These are phyloP conservation scores for Megaceryle torquata DNA, from an alignment of 2,113 vertebrate genomes.

Conservation along the genomic window DNA sequence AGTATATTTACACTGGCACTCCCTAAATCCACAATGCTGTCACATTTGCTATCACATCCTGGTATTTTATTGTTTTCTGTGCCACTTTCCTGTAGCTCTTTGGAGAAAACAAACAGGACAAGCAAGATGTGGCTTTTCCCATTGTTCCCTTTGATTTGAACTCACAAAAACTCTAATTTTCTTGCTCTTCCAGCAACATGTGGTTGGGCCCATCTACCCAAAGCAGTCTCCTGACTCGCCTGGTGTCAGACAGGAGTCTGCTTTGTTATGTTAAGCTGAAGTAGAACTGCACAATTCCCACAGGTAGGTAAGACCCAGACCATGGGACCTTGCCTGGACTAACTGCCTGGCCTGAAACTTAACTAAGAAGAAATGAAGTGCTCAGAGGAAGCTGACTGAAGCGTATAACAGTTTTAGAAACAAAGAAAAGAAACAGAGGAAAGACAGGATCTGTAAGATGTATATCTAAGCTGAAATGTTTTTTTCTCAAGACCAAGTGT, in stretches of 20 bases:
- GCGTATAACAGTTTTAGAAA: not conserved
- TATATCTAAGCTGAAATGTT: not conserved
- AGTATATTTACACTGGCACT: not conserved
- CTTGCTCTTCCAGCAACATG: not conserved
- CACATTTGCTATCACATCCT: not conserved
- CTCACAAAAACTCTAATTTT: not conserved
- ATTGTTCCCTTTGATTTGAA: not conserved
- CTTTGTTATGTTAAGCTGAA: no score
- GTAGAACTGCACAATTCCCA: not conserved
- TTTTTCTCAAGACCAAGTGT: not conserved
- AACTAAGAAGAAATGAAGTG: not conserved
- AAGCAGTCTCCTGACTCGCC: not conserved
- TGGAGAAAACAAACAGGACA: not conserved
- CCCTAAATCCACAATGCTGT: not conserved
- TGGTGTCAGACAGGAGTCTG: not conserved
- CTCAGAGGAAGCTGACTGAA: not conserved
- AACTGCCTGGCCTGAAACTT: not conserved
- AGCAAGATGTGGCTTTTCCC: not conserved
- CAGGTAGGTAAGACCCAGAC: not conserved
- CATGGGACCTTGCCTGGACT: not conserved
- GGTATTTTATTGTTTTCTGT: not conserved
- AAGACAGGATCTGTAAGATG: not conserved
- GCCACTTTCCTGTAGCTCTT: not conserved
- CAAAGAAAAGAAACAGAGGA: not conserved
- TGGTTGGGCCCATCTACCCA: not conserved